phyloP scores from a whole-genome alignment of 2,797 vertebrate species.

The Chloroceryle amazona region DNA sequence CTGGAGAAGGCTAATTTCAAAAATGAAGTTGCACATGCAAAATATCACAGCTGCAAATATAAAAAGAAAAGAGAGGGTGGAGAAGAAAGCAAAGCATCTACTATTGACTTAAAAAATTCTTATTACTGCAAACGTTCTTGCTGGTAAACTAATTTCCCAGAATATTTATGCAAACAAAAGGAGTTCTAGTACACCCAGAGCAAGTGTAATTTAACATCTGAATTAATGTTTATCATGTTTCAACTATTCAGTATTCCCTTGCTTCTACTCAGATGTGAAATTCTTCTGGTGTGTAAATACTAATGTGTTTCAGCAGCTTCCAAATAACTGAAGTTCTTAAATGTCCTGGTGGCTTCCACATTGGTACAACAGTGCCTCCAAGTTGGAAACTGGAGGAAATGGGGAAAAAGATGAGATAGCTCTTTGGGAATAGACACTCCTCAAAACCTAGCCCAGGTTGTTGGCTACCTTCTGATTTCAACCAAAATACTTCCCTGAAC shows the following conservation, averaged over 20 bases:
- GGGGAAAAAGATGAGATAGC: not conserved
- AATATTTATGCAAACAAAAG: slow-evolving; percentile 68
- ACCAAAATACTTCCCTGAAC: not conserved
- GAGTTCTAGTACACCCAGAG: slow-evolving; percentile 46
- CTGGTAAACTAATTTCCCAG: slow-evolving; percentile 47
- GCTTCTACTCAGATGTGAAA: slow-evolving; percentile 39
- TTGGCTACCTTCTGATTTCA: not conserved
- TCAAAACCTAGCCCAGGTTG: not conserved
- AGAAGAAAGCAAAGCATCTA: slow-evolving; percentile 54
- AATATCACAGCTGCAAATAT: slow-evolving; percentile 26
- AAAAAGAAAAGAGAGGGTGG: slow-evolving; percentile 25
- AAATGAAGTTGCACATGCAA: not conserved
- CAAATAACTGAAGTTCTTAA: slow-evolving; percentile 27
- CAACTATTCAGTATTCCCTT: slow-evolving; percentile 62
- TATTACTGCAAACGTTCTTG: slow-evolving; percentile 45
- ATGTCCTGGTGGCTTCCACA: not conserved
- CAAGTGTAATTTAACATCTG: slow-evolving; percentile 61
- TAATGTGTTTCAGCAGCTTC: slow-evolving; percentile 46
- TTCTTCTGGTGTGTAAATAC: slow-evolving; percentile 10
- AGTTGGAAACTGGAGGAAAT: not conserved
- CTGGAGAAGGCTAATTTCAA: not conserved
- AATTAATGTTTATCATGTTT: slow-evolving; percentile 64
- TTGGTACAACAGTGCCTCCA: not conserved
- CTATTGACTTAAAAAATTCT: slow-evolving; percentile 40
- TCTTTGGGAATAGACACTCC: not conserved